These are phyloP conservation scores for Clarias macrocephalus DNA, from an alignment of 2,113 vertebrate species.

Conservation along the genomic window DNA sequence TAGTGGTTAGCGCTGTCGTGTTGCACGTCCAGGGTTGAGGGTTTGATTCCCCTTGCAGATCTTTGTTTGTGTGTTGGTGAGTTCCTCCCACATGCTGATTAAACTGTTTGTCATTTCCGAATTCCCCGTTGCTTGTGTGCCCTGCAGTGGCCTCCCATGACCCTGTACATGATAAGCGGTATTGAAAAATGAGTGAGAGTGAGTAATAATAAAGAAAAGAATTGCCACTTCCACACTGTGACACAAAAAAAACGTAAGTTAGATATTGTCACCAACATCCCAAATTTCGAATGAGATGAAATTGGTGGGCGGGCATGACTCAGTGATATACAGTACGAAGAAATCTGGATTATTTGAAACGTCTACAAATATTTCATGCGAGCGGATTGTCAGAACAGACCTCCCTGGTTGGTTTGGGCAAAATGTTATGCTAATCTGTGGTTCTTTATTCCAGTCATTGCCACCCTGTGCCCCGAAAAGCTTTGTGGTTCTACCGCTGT, in stretches of 20 bases:
- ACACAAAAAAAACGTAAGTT: background rate
- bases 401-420: background rate
- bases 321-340: background rate
- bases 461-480: background rate
- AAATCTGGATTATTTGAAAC: background rate
- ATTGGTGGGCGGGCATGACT: background rate
- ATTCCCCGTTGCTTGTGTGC: no score
- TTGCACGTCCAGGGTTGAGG: no score
- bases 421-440: background rate
- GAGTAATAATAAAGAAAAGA: background rate
- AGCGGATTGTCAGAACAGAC: background rate
- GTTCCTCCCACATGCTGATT: no score
- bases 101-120: no score
- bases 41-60: no score
- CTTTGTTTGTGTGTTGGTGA: no score
- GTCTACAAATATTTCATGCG: background rate
- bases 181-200: no score
- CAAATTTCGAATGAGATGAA: background rate
- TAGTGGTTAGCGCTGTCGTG: no score
- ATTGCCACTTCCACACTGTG: background rate
- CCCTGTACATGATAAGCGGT: no score
- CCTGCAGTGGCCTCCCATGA: no score
- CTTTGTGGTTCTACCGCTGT: background rate
- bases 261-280: background rate
- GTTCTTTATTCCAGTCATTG: conserved; percentile 7